Base-by-base conservation (phyloP, 2,888 invertebrate genomes). In the Muschampia staudingeri region DNA sequence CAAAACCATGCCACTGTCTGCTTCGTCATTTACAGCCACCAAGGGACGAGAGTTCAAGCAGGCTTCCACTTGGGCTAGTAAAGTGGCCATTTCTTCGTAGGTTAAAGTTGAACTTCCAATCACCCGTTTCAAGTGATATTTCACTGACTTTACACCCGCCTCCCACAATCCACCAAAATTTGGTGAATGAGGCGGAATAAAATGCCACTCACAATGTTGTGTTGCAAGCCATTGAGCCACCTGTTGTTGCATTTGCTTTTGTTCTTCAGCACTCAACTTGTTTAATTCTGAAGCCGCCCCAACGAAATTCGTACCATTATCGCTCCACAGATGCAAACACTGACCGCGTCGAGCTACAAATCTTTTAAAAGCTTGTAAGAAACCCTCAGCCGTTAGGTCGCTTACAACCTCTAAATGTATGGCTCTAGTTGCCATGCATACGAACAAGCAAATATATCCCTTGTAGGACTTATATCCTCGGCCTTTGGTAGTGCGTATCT, bases 1-100 rank as follows among this genome's bases (percentile, higher is more conserved):
- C 9, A 86, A 72, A 11, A 70, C 48, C 42, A 30, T 72, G 8
- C n/a, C 61, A 52, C 78, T 72, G 14, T 71, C 70, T 2, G 80
- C 67, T 37, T 85, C 78, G 16, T 72, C 67, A 67, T 1, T 71
- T 0, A 67, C 14, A 4, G 25, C 37, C 1, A 71, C 80, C 19
- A 85, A 11, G n/a, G 82, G 83, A 16, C 84, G 65, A 9, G 86
- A 84, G 70, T 86, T 84, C 0, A 86, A 70, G 42, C 84, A 86
- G 4, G 83, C 84, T 56, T 86, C 84, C 30, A 86, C 56, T 80
- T 86, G 86, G 14, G 80, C 16, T n/a, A 84, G 42, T 9, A 79
- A 37, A 14, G 84, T 86, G 9, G 82, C 48, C 69, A 86, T 65
- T 56, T 83, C 86, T 56, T 86, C 84, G 37, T 34, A 86, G 7